Percentiles rank a stretch among this genome's conserved stretches.
Evolutionary conservation across 2,888 invertebrate genomes (phyloP).

Genomic region (Toxonevra muliebris): DNA sequence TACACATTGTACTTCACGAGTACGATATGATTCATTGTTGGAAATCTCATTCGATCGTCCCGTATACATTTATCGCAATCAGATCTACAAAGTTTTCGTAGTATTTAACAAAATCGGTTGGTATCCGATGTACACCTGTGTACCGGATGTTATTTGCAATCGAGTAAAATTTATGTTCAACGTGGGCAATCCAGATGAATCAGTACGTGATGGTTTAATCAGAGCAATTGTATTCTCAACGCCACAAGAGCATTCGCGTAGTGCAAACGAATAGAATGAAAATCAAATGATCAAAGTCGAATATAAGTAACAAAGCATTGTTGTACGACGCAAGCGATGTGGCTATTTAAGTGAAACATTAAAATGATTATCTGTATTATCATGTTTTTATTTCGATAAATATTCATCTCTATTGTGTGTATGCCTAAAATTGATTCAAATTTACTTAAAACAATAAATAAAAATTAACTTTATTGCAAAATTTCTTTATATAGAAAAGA

Average conservation of each 20-base stretch:
- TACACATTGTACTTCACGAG: conserved; percentile 82
- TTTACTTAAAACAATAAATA: conserved; percentile 34
- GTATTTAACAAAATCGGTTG: conserved; percentile 84
- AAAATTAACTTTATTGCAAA: conserved; percentile 35
- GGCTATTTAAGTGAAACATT: too few relatives aligned
- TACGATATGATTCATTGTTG: conserved; percentile 76
- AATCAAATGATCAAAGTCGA: not conserved
- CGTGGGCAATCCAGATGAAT: conserved; percentile 76
- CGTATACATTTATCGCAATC: conserved; percentile 74
- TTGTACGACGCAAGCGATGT: too few relatives aligned
- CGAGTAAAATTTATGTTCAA: conserved; percentile 81
- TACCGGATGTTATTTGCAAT: conserved; percentile 73
- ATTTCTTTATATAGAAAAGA: conserved; percentile 16
- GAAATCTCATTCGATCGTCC: conserved; percentile 85
- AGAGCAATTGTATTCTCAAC: conserved; percentile 77
- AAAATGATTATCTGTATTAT: too few relatives aligned
- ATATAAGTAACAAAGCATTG: not conserved
- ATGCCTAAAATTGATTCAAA: not conserved
- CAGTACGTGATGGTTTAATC: conserved; percentile 79
- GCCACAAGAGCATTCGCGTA: conserved; percentile 56
- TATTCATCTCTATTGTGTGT: not conserved
- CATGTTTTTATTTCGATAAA: too few relatives aligned
- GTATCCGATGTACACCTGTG: conserved; percentile 82
- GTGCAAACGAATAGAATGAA: conserved; percentile 48
- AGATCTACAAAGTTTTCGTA: conserved; percentile 83